A percentile compares a stretch with the other conserved stretches of the same genome.
These are phyloP conservation scores for Trypoxylus dichotomus DNA, from an alignment of 1,140 invertebrate species.

Conservation along the genomic window DNA sequence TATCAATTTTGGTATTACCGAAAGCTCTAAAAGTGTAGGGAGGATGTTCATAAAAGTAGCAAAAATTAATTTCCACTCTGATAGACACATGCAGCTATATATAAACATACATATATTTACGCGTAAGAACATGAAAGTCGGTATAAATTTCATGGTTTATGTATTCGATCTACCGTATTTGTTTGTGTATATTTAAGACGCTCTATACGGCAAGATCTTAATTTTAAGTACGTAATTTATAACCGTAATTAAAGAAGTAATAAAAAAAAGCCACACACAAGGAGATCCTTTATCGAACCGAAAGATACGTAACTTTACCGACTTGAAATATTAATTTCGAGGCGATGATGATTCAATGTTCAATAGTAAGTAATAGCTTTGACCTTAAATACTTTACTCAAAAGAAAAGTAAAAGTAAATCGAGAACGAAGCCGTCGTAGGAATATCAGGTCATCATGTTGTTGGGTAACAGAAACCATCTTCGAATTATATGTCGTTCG, in stretches of 20 bases:
- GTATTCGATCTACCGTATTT: neutral
- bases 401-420: slow-evolving; percentile 19
- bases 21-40: no score
- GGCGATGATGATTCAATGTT: neutral
- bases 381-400: neutral
- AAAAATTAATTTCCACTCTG: no score
- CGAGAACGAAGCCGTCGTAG: neutral
- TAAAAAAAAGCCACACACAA: neutral
- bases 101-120: no score
- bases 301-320: neutral
- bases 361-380: slow-evolving; percentile 8
- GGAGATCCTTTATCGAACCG: neutral
- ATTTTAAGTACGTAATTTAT: slow-evolving; percentile 10
- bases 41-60: no score
- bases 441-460: neutral
- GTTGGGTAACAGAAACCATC: neutral
- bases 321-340: slow-evolving; percentile 21
- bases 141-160: neutral
- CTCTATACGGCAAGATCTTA: neutral
- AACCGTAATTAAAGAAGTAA: neutral
- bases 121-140: no score
- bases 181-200: neutral
- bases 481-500: neutral
- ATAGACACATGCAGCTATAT: no score
- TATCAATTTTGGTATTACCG: no score